Evolutionary conservation across 2,113 vertebrate genomes (phyloP).

Genomic region (Sporophila hypoxantha): DNA sequence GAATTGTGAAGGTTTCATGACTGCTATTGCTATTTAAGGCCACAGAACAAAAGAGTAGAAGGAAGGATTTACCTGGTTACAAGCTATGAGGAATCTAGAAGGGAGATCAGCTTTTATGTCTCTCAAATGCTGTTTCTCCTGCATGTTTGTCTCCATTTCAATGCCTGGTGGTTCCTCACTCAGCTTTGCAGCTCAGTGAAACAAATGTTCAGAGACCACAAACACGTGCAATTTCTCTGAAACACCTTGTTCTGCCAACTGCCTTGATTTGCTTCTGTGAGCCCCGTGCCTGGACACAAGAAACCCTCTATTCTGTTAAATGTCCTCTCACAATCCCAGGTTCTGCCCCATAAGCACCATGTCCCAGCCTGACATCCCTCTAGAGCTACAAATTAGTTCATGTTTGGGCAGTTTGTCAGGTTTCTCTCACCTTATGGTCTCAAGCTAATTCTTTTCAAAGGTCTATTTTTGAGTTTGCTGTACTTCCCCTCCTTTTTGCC

Average conservation of each 20-base stretch:
- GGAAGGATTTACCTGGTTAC: background rate
- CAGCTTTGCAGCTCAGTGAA: background rate
- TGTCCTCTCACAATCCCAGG: background rate
- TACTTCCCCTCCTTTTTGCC: background rate
- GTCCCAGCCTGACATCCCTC: background rate
- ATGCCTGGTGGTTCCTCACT: background rate
- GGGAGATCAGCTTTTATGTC: background rate
- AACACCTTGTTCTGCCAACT: background rate
- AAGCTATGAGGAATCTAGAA: background rate
- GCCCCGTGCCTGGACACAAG: background rate
- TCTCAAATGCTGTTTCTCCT: background rate
- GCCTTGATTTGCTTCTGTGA: background rate
- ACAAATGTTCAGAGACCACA: background rate
- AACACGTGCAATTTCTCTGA: background rate
- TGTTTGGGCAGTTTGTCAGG: background rate
- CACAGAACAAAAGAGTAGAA: background rate
- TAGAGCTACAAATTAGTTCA: background rate
- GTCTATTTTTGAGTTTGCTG: background rate
- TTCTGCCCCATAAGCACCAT: background rate
- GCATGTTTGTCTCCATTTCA: background rate
- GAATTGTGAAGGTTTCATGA: fast-evolving
- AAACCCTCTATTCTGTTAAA: background rate
- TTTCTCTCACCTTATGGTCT: background rate
- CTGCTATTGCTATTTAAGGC: background rate
- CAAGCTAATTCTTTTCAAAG: background rate